phyloP scores from a whole-genome alignment of 1,140 invertebrate species.

The Euura saliciscinereae region DNA sequence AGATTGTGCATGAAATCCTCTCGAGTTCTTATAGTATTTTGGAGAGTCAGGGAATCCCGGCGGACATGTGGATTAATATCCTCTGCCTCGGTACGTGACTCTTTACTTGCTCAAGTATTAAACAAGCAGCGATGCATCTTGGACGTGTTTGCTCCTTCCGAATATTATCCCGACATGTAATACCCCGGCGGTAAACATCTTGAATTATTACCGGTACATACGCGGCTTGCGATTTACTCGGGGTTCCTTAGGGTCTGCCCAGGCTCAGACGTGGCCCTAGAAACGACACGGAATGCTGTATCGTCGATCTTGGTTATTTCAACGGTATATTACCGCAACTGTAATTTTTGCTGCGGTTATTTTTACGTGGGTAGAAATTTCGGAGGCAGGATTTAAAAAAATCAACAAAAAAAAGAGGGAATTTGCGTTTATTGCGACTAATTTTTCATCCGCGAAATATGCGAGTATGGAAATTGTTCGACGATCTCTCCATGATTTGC shows the following conservation, averaged over 20 bases:
- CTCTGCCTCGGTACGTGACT: not conserved
- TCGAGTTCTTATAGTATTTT: too few relatives aligned
- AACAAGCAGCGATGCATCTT: slow-evolving; percentile 3
- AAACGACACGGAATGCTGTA: not conserved
- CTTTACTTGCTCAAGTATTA: not conserved
- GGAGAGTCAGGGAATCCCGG: too few relatives aligned
- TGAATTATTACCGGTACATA: slow-evolving; percentile 4
- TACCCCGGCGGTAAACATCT: slow-evolving; percentile 4
- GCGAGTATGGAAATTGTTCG: too few relatives aligned
- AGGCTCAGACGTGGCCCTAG: not conserved
- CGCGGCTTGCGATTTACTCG: not conserved
- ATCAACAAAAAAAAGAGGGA: too few relatives aligned
- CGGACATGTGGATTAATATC: too few relatives aligned
- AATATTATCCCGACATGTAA: not conserved
- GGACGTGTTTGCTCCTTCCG: not conserved
- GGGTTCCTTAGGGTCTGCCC: not conserved
- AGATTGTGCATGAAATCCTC: too few relatives aligned
- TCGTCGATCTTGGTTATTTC: not conserved
- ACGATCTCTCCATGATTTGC: too few relatives aligned
- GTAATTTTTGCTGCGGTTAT: too few relatives aligned
- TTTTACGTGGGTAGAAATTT: too few relatives aligned
- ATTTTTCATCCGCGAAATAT: too few relatives aligned
- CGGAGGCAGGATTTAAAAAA: too few relatives aligned
- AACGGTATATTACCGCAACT: not conserved
- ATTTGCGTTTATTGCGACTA: too few relatives aligned